Percentiles rank a stretch among this genome's conserved stretches.
Evolutionary conservation across 2,888 invertebrate genomes (phyloP).

Genomic region (Cinara cedri): DNA sequence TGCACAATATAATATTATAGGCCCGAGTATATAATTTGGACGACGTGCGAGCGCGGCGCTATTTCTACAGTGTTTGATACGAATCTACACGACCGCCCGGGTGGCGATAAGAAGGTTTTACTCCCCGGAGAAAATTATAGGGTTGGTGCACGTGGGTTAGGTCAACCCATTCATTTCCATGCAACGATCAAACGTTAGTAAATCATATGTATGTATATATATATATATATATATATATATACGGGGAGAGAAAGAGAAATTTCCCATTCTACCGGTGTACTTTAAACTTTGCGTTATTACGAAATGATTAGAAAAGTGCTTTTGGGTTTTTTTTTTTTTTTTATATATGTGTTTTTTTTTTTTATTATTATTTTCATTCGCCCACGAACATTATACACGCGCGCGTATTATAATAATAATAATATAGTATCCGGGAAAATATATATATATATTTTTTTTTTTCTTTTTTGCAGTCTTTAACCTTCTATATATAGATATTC

Average conservation of each 20-base stretch:
- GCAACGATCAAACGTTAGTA: constrained; percentile 24
- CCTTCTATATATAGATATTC: no score
- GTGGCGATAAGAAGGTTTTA: constrained; percentile 29
- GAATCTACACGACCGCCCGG: constrained; percentile 30
- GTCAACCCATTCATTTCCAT: constrained; percentile 18
- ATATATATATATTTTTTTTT: no score
- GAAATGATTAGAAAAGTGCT: constrained; percentile 22
- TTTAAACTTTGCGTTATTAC: constrained; percentile 31
- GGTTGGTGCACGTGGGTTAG: not conserved
- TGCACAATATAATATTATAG: not conserved
- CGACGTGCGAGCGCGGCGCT: not conserved
- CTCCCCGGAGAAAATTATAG: constrained; percentile 48
- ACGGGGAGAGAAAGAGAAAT: no score
- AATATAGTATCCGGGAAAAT: not conserved
- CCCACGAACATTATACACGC: not conserved
- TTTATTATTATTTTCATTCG: not conserved
- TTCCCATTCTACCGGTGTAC: no score
- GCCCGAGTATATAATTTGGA: constrained; percentile 5
- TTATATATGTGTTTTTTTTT: no score
- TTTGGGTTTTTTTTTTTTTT: constrained; percentile 13
- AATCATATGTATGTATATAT: not conserved
- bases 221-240: not conserved
- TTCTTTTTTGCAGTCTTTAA: no score
- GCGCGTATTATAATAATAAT: not conserved
- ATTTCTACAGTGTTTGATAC: constrained; percentile 12